Conservation (phyloP, 2,888 invertebrate genomes). For the Hydropsyche betteni region DNA sequence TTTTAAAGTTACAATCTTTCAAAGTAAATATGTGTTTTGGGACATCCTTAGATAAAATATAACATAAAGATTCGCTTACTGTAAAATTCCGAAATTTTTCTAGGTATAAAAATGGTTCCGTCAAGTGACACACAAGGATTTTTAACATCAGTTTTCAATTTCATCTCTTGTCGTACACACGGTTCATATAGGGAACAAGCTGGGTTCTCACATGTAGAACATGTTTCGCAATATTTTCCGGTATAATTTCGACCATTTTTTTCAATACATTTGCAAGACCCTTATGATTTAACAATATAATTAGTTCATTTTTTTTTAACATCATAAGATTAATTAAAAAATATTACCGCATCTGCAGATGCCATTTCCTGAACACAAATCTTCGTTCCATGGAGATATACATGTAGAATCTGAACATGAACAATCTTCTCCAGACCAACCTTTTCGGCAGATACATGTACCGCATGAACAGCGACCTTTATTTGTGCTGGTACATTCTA, state of each 20-base stretch:
- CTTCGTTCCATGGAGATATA: constrained; percentile 61
- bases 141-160: constrained; percentile 58
- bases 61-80: constrained; percentile 17
- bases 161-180: constrained; percentile 59
- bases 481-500: constrained; percentile 72
- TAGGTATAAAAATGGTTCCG: constrained; percentile 33
- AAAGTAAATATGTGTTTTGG: not conserved
- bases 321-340: not conserved
- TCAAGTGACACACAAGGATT: constrained; percentile 33
- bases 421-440: constrained; percentile 69
- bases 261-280: constrained; percentile 59
- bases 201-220: constrained; percentile 63
- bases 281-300: constrained; percentile 54
- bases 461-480: constrained; percentile 74
- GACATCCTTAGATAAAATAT: no score
- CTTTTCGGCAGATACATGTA: constrained; percentile 71
- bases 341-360: constrained; percentile 75
- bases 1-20: no score
- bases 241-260: constrained; percentile 57
- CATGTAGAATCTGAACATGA: constrained; percentile 68
- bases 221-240: constrained; percentile 66
- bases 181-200: constrained; percentile 65
- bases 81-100: not conserved
- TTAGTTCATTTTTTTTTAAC: not conserved
- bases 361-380: constrained; percentile 77